Percentiles rank a stretch among this genome's conserved stretches.
Conservation (phyloP, 2,113 vertebrate species). For the Sorex araneus region DNA sequence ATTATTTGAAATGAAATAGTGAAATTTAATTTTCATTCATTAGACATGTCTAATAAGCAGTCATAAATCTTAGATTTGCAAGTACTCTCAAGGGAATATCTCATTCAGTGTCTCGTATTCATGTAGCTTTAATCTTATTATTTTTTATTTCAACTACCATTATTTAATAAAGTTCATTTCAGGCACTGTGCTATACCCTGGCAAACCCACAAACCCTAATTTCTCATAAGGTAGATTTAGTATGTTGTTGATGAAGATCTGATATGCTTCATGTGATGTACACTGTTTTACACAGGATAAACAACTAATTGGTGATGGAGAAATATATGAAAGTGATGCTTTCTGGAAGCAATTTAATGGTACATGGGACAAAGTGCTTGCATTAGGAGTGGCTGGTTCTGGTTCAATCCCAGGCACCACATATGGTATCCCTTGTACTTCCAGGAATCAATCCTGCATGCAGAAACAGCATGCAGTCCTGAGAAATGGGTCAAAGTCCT, state of each 20-base stretch:
- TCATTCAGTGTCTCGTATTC: slow-evolving; percentile 25
- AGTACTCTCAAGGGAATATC: background rate
- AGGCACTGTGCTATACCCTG: background rate
- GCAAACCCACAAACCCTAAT: background rate
- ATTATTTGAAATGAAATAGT: slow-evolving; percentile 60
- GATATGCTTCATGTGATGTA: background rate
- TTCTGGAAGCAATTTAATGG: background rate
- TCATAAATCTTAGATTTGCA: slow-evolving; percentile 27
- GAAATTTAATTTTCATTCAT: slow-evolving; percentile 57
- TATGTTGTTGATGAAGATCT: slow-evolving; percentile 3
- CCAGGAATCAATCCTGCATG: no score
- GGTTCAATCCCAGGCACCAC: no score
- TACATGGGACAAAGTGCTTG: background rate
- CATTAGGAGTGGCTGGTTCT: no score
- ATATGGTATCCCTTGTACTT: no score
- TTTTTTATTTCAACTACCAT: slow-evolving; percentile 49
- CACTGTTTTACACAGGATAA: background rate
- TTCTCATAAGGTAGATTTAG: background rate
- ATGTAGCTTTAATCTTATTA: slow-evolving; percentile 9
- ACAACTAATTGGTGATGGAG: background rate
- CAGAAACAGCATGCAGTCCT: no score
- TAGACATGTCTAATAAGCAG: slow-evolving; percentile 55
- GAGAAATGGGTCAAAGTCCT: no score
- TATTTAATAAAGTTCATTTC: slow-evolving; percentile 40
- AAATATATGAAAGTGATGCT: background rate